Evolutionary conservation across 2,113 vertebrate genomes (phyloP).

Genomic region (Reinhardtius hippoglossoides): DNA sequence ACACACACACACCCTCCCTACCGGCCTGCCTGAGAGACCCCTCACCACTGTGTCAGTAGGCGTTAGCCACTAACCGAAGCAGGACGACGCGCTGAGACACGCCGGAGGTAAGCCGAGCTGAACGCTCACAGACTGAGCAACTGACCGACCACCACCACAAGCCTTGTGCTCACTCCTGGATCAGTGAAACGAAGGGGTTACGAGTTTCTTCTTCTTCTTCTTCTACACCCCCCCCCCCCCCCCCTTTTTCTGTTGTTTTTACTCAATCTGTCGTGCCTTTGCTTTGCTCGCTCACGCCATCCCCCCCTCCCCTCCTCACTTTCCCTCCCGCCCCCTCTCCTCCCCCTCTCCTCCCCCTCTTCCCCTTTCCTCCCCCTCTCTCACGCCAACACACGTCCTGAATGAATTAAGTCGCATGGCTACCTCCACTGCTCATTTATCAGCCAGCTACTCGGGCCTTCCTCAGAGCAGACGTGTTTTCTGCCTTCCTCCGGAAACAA

Average conservation of each 20-base stretch:
- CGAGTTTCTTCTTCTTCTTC: background rate
- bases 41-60: conserved; percentile 76
- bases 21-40: conserved; percentile 68
- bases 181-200: conserved; percentile 45
- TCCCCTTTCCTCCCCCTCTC: background rate
- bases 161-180: conserved; percentile 37
- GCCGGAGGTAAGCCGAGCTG: conserved; percentile 32
- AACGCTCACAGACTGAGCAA: conserved; percentile 21
- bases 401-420: conserved; percentile 34
- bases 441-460: conserved; percentile 5
- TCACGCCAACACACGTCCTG: conserved; percentile 20
- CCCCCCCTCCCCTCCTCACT: background rate
- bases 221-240: too few species aligned
- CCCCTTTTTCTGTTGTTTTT: conserved; percentile 12
- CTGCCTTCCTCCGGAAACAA: conserved; percentile 13
- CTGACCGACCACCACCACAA: conserved; percentile 21
- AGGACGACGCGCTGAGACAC: conserved; percentile 25
- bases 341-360: background rate
- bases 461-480: conserved; percentile 4
- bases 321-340: conserved; percentile 2
- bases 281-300: conserved; percentile 33
- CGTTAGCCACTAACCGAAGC: conserved; percentile 54
- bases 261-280: conserved; percentile 65
- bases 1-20: conserved; percentile 16
- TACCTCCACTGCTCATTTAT: conserved; percentile 35